Base-by-base conservation (phyloP, 2,797 vertebrate genomes). In the Schizopygopsis pylzovi region DNA sequence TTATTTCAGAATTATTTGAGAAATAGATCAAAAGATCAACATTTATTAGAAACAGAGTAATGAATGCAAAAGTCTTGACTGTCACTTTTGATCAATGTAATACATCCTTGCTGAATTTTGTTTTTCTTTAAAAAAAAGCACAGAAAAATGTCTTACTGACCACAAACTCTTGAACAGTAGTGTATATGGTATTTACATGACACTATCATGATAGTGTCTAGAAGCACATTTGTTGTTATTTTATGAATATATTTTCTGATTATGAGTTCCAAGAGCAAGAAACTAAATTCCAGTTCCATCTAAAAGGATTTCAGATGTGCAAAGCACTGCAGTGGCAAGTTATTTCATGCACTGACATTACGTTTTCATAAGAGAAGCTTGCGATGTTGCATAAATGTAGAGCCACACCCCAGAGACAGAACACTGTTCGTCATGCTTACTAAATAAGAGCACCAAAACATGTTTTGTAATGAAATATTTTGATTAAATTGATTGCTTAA, bases 291-390 rank as follows among this genome's bases (percentile, higher is more conserved):
- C 20, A 39, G n/a, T 33, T n/a, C 15, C 8, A 65, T 18, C 20
- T 43, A 22, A 63, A 79, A 71, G 25, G 56, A 68, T 59, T 49
- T 79, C 45, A 25, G 41, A 25, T 52, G 39, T 49, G 28, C 39
- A 78, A 45, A 83, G 16, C 28, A 59, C 39, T 39, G 41, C 77
- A 45, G 8, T 79, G 75, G 75, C 85, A 83, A 52, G 85, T 87
- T 83, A 33, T 63, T 79, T 83, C 85, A 79, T 87, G 85, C n/a
- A 25, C 41, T 28, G 65, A 83, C 61, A 82, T 59, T 11, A 77
- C 59, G 67, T 63, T 81, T 86, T 67, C 54, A 75, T 73, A 49
- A 56, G n/a, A 25, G 37, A 73, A 49, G 70, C 41, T 54, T 65
- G 45, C 54, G 33, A 86, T 63, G 71, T 71, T 61, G 22, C 70